phyloP scores from a whole-genome alignment of 1,140 invertebrate genomes.

The Drosophila rhopaloa region DNA sequence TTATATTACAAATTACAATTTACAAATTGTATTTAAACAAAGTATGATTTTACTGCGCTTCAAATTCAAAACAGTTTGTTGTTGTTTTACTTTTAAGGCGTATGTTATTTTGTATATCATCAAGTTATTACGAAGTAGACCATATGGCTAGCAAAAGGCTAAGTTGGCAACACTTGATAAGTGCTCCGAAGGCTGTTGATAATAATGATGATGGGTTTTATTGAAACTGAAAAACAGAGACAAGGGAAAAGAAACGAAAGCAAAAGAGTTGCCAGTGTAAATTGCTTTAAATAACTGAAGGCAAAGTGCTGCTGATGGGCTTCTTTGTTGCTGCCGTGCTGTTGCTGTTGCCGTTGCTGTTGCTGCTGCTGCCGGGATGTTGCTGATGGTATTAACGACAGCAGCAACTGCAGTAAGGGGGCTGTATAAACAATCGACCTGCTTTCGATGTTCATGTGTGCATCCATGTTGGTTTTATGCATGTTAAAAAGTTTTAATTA shows the following conservation, averaged over 20 bases:
- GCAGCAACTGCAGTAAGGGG: conserved; percentile 17
- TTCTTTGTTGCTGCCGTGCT: conserved; percentile 4
- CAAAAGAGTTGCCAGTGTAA: conserved; percentile 59
- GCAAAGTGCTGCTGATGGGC: conserved; percentile 16
- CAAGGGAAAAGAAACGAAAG: conserved; percentile 6
- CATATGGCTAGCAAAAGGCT: neutral
- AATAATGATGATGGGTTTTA: conserved; percentile 38
- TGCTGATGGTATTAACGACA: conserved; percentile 50
- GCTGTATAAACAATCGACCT: conserved; percentile 46
- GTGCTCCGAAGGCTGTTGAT: conserved; percentile 4
- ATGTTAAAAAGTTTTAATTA: conserved; percentile 83
- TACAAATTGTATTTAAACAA: too few relatives aligned
- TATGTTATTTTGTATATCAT: too few relatives aligned
- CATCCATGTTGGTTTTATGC: conserved; percentile 69
- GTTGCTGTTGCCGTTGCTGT: conserved; percentile 5
- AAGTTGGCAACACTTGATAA: neutral
- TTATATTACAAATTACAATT: too few relatives aligned
- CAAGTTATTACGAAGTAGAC: neutral
- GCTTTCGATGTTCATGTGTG: conserved; percentile 22
- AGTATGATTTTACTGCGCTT: too few relatives aligned
- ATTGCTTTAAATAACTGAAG: conserved; percentile 62
- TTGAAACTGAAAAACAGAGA: conserved; percentile 34
- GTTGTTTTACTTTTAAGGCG: too few relatives aligned
- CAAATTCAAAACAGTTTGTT: too few relatives aligned
- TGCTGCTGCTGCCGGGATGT: conserved; percentile 3